phyloP scores from a whole-genome alignment of 2,797 vertebrate species.

The Halcyon chelicuti region DNA sequence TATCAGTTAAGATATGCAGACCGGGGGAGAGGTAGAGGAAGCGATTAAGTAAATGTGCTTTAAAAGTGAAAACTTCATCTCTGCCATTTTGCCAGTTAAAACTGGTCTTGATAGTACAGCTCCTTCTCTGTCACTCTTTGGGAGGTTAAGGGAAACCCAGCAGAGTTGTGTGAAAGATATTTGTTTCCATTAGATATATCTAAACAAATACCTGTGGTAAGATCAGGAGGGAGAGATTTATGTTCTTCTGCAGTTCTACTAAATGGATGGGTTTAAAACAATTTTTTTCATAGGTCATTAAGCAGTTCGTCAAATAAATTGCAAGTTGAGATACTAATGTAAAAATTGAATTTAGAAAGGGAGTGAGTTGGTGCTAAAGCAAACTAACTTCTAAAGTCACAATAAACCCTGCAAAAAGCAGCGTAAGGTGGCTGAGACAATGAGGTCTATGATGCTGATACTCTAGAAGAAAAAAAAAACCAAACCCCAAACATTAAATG shows the following conservation, averaged over 20 bases:
- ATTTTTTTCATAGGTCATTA: neutral
- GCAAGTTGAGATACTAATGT: neutral
- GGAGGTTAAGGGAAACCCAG: neutral
- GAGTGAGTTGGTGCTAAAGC: neutral
- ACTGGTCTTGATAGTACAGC: neutral
- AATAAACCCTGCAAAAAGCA: neutral
- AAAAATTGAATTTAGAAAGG: neutral
- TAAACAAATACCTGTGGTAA: neutral
- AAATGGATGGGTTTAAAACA: neutral
- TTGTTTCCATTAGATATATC: neutral
- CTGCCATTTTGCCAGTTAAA: neutral
- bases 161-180: neutral
- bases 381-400: neutral
- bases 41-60: neutral
- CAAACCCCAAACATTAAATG: neutral
- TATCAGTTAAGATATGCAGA: neutral
- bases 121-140: neutral
- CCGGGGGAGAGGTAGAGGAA: neutral
- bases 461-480: neutral
- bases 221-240: neutral
- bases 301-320: neutral
- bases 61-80: neutral
- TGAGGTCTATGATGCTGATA: neutral
- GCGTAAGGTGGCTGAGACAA: neutral
- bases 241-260: neutral